A percentile compares a stretch with the other conserved stretches of the same genome.
Evolutionary conservation across 2,888 invertebrate genomes (phyloP).

Genomic region (Macrosiphum euphorbiae): DNA sequence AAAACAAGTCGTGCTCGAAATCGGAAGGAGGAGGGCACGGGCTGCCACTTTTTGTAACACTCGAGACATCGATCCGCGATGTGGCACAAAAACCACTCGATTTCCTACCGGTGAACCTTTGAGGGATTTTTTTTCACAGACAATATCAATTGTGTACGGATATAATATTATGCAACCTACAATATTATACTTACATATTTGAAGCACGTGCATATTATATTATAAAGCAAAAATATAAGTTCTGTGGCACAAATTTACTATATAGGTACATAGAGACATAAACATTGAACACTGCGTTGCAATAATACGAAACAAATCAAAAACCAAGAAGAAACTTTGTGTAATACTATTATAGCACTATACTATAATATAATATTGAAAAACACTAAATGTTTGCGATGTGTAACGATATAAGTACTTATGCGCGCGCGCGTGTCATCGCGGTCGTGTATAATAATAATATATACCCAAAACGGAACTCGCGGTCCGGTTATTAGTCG

Average conservation of each 20-base stretch:
- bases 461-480: neutral
- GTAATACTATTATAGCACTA: neutral
- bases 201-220: neutral
- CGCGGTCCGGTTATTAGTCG: neutral
- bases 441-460: neutral
- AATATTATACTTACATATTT: constrained; percentile 1
- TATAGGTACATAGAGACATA: neutral
- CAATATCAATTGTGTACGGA: neutral
- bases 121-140: neutral
- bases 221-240: neutral
- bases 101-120: neutral
- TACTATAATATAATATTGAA: neutral
- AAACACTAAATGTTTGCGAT: neutral
- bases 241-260: neutral
- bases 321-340: neutral
- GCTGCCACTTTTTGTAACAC: neutral
- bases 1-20: neutral
- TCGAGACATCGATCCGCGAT: neutral
- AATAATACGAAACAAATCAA: neutral
- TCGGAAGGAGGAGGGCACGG: neutral
- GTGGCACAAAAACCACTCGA: constrained; percentile 3
- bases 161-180: neutral
- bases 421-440: neutral
- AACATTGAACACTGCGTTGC: neutral
- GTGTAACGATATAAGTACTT: neutral